phyloP scores from a whole-genome alignment of 2,113 vertebrate species.

The Budorcas taxicolor region DNA sequence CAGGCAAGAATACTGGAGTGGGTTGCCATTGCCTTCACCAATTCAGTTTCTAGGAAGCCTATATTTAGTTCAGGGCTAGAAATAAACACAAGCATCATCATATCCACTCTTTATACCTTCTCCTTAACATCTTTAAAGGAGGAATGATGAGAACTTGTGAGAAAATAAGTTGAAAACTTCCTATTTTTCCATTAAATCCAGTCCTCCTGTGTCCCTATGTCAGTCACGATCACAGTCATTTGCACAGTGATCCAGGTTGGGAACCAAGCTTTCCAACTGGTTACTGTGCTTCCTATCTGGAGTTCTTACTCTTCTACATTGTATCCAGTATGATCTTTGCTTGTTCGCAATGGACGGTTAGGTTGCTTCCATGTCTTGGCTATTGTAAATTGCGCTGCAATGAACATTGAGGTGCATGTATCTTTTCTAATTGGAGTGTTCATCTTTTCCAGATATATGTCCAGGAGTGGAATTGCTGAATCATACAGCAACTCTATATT shows the following conservation, averaged over 20 bases:
- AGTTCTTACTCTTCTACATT: background rate
- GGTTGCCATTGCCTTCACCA: too few relatives aligned
- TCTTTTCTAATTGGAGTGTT: background rate
- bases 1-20: too few relatives aligned
- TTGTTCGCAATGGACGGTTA: background rate
- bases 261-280: background rate
- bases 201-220: background rate
- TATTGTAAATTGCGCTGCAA: background rate
- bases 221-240: background rate
- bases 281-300: background rate
- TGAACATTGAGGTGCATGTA: background rate
- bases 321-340: background rate
- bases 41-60: background rate
- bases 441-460: background rate
- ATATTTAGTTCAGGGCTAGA: background rate
- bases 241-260: background rate
- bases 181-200: background rate
- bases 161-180: background rate
- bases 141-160: background rate
- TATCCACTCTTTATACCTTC: background rate
- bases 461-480: background rate
- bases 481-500: background rate
- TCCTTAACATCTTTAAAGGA: background rate
- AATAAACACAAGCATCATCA: background rate
- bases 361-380: background rate